Percentiles rank a stretch among this genome's conserved stretches.
These are phyloP conservation scores for Osmoderma eremita DNA, from an alignment of 2,888 invertebrate species.

Conservation along the genomic window DNA sequence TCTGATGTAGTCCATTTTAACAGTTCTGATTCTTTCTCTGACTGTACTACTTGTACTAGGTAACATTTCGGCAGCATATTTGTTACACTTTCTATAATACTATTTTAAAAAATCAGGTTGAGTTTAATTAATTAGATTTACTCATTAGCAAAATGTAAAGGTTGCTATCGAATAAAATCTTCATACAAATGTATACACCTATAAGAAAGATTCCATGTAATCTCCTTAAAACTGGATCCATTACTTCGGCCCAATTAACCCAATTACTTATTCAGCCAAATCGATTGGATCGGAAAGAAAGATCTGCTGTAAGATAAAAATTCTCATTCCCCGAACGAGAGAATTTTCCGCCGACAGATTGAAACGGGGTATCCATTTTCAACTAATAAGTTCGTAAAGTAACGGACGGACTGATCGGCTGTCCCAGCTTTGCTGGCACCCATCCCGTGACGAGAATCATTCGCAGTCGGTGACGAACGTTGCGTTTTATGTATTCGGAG, in stretches of 20 bases:
- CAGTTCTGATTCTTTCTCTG: no score
- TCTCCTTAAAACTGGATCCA: no score
- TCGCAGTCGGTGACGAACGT: background rate
- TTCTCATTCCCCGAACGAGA: background rate
- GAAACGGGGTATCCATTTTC: background rate
- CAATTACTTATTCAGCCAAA: slow-evolving; percentile 5
- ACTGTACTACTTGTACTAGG: no score
- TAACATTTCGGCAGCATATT: no score
- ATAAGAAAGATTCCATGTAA: no score
- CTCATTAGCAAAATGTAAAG: no score
- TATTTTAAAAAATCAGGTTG: no score
- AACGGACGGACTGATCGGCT: background rate
- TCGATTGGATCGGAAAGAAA: slow-evolving; percentile 8
- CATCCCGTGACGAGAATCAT: background rate
- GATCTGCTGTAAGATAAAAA: background rate
- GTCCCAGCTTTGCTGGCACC: slow-evolving; percentile 4
- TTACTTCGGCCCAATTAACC: slow-evolving; percentile 2
- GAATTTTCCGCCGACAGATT: background rate
- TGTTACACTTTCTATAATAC: no score
- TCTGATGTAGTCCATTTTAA: no score
- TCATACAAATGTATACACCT: no score
- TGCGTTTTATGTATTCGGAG: slow-evolving; percentile 35
- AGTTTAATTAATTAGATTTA: no score
- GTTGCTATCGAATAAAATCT: no score
- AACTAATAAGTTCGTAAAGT: slow-evolving; percentile 32